Evolutionary conservation across 2,113 vertebrate genomes (phyloP).

Genomic region (Trematomus loennbergii): DNA sequence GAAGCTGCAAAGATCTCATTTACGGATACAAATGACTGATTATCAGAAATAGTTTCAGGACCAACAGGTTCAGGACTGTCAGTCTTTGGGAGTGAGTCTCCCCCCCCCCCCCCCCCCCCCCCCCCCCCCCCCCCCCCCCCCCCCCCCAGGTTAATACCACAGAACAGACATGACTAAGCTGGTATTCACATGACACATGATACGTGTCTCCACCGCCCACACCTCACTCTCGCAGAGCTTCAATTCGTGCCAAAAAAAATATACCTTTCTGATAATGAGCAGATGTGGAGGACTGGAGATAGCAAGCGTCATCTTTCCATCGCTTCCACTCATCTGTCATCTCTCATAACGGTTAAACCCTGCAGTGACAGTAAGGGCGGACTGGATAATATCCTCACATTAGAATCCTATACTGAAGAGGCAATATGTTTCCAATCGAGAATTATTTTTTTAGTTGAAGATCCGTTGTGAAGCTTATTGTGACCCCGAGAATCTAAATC

Average conservation of each 20-base stretch:
- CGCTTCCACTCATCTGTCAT: constrained; percentile 12
- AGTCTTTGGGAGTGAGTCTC: constrained; percentile 29
- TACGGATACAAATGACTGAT: not conserved
- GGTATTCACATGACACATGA: constrained; percentile 64
- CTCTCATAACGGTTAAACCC: not conserved
- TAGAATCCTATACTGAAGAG: no score
- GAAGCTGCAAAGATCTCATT: no score
- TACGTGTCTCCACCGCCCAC: constrained; percentile 31
- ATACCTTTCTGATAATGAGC: constrained; percentile 26
- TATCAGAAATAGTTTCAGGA: not conserved
- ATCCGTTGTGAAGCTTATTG: no score
- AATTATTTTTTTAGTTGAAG: no score
- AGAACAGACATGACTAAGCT: constrained; percentile 54
- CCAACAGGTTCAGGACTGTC: constrained; percentile 15
- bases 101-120: not conserved
- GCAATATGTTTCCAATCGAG: no score
- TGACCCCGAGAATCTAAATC: no score
- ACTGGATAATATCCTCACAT: no score
- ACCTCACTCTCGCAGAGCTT: constrained; percentile 17
- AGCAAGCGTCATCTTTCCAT: constrained; percentile 15
- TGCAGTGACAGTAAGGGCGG: not conserved
- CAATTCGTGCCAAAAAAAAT: constrained; percentile 1
- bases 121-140: not conserved
- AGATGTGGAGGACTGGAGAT: constrained; percentile 7
- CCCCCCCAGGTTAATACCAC: constrained; percentile 39